Evolutionary conservation across 2,113 vertebrate species (phyloP).

Genomic region (Channa argus): DNA sequence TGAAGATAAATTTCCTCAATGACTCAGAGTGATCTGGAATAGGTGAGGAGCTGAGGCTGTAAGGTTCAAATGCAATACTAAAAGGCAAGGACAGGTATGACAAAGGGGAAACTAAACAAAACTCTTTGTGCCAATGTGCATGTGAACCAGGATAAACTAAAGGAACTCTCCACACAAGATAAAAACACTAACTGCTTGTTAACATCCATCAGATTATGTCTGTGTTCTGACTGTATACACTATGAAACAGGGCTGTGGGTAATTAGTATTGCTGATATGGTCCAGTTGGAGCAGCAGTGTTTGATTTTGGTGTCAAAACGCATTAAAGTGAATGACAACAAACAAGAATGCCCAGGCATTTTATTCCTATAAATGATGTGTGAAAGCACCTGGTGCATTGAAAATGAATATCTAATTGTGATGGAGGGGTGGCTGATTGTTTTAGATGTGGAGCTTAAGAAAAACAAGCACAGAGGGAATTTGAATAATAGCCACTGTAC

Average conservation of each 20-base stretch:
- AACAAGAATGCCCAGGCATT: slow-evolving; percentile 41
- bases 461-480: slow-evolving; percentile 35
- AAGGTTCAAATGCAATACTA: background rate
- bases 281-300: slow-evolving; percentile 34
- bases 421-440: slow-evolving; percentile 56
- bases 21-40: background rate
- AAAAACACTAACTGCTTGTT: background rate
- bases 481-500: slow-evolving; percentile 33
- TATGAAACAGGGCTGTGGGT: slow-evolving; percentile 26
- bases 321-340: slow-evolving; percentile 65
- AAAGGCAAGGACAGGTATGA: background rate
- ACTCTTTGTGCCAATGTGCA: background rate
- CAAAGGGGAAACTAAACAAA: background rate
- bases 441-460: slow-evolving; percentile 46
- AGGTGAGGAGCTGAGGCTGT: background rate
- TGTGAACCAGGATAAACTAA: background rate
- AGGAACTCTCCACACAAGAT: background rate
- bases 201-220: background rate
- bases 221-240: slow-evolving; percentile 9
- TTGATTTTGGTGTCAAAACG: slow-evolving; percentile 59
- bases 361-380: slow-evolving; percentile 48
- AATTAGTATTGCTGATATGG: slow-evolving; percentile 54
- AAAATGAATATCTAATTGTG: slow-evolving; percentile 64
- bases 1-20: background rate
- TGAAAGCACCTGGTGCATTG: slow-evolving; percentile 46